Evolutionary conservation across 2,113 vertebrate genomes (phyloP).

Genomic region (Aramus guarauna): DNA sequence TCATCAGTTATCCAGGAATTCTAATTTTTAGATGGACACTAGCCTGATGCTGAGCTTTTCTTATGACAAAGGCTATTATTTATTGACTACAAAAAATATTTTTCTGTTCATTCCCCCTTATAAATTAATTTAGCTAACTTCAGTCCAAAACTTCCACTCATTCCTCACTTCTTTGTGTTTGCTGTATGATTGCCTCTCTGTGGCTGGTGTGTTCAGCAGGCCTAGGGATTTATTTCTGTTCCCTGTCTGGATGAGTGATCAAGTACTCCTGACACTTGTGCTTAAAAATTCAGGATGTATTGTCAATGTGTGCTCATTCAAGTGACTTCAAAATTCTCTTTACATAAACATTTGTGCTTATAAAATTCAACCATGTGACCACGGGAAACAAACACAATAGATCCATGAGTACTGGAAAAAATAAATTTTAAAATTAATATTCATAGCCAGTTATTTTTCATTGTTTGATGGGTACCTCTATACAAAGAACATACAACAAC

Average conservation of each 20-base stretch:
- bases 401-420: not conserved
- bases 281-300: not conserved
- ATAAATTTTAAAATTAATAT: not conserved
- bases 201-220: not conserved
- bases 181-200: not conserved
- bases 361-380: not conserved
- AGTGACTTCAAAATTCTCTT: not conserved
- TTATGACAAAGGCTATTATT: not conserved
- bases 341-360: not conserved
- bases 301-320: not conserved
- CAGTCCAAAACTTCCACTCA: not conserved
- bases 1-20: not conserved
- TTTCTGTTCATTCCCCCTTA: not conserved
- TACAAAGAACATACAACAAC: not conserved
- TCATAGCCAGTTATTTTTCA: not conserved
- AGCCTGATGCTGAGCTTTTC: not conserved
- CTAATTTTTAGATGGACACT: not conserved
- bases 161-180: not conserved
- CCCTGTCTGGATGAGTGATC: not conserved
- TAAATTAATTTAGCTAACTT: not conserved
- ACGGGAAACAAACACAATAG: not conserved
- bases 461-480: not conserved
- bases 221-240: not conserved
- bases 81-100: not conserved
- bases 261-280: not conserved